Evolutionary conservation across 2,113 vertebrate genomes (phyloP).

Genomic region (Hirundichthys speculiger): DNA sequence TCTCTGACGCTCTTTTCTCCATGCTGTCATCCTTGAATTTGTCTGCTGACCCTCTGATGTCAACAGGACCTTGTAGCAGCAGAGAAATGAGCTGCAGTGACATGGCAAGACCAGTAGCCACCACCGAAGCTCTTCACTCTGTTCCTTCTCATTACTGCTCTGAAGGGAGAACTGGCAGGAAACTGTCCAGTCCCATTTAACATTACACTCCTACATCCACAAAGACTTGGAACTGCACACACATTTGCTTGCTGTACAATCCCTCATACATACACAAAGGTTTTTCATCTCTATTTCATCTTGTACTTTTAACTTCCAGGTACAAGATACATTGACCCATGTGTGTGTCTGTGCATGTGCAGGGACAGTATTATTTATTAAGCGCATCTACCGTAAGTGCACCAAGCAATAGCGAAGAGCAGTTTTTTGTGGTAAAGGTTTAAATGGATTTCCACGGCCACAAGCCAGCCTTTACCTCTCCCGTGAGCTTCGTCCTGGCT

Average conservation of each 20-base stretch:
- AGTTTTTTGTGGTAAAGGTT: slow-evolving; percentile 58
- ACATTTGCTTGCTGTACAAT: not conserved
- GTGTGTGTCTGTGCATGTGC: slow-evolving; percentile 13
- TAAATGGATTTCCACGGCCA: slow-evolving; percentile 66
- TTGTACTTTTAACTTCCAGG: slow-evolving; percentile 14
- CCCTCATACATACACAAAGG: not conserved
- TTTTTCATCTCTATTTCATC: not conserved
- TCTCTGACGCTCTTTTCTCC: slow-evolving; percentile 7
- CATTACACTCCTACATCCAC: not conserved
- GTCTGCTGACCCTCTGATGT: slow-evolving; percentile 42
- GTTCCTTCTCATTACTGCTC: slow-evolving; percentile 60
- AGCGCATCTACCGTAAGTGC: slow-evolving; percentile 36
- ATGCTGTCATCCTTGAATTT: slow-evolving; percentile 7
- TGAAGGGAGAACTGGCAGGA: slow-evolving; percentile 42
- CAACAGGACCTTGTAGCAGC: slow-evolving; percentile 55
- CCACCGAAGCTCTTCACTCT: slow-evolving; percentile 47
- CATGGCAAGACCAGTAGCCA: slow-evolving; percentile 45
- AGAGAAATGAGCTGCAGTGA: slow-evolving; percentile 58
- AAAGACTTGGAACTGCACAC: not conserved
- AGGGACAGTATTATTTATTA: slow-evolving; percentile 49
- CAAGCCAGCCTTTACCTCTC: slow-evolving; percentile 52
- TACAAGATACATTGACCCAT: not conserved
- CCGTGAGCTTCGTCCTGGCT: slow-evolving; percentile 56
- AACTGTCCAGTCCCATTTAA: slow-evolving; percentile 44
- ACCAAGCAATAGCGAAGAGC: slow-evolving; percentile 41